Evolutionary conservation across 2,888 invertebrate genomes (phyloP).

Genomic region (Aspidiotus rigidus): DNA sequence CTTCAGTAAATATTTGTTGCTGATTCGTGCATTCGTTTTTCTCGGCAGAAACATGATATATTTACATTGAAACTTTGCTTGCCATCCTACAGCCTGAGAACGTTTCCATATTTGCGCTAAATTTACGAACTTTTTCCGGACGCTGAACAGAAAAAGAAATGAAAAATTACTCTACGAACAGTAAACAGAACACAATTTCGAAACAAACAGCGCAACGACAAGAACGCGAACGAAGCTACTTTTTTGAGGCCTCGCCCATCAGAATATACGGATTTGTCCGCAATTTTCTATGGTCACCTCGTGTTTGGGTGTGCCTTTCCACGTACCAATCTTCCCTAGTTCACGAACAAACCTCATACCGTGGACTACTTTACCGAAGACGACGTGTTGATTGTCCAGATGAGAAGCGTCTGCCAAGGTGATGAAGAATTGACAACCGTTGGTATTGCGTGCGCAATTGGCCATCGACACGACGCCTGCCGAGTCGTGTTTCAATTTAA

Average conservation of each 20-base stretch:
- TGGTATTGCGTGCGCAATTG: conserved; percentile 25
- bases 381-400: conserved; percentile 24
- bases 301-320: conserved; percentile 9
- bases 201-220: no score
- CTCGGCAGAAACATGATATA: conserved; percentile 18
- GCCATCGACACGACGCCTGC: conserved; percentile 29
- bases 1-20: conserved; percentile 30
- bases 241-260: not conserved
- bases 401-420: conserved; percentile 19
- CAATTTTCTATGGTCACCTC: conserved; percentile 11
- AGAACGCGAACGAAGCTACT: not conserved
- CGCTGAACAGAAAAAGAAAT: not conserved
- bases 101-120: conserved; percentile 9
- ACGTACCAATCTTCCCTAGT: conserved; percentile 11
- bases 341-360: conserved; percentile 22
- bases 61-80: conserved; percentile 17
- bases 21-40: conserved; percentile 21
- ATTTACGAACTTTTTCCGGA: not conserved
- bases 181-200: no score
- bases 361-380: conserved; percentile 23
- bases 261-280: conserved; percentile 17
- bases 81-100: not conserved
- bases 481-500: conserved; percentile 16
- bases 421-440: conserved; percentile 29
- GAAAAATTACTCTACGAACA: not conserved